phyloP scores from a whole-genome alignment of 1,140 invertebrate species.

The Magallana ariakensis region DNA sequence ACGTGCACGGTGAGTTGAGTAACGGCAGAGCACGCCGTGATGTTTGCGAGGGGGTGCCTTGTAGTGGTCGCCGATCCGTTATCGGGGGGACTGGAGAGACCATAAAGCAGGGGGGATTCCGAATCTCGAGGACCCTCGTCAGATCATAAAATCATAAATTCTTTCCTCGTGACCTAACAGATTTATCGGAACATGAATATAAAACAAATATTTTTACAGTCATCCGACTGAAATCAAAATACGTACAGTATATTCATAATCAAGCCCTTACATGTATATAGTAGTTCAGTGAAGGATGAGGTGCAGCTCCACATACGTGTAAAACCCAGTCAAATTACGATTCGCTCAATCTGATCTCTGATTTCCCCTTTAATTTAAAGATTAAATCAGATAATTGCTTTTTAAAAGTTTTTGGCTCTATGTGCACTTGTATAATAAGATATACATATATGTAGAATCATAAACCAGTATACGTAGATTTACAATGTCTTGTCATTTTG shows the following conservation, averaged over 20 bases:
- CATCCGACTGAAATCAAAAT: neutral
- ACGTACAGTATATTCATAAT: neutral
- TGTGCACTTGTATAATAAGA: too few species aligned
- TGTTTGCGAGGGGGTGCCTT: neutral
- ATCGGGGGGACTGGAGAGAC: conserved; percentile 45
- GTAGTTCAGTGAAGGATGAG: too few species aligned
- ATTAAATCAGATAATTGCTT: too few species aligned
- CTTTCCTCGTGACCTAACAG: neutral
- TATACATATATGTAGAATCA: too few species aligned
- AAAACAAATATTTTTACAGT: conserved; percentile 8
- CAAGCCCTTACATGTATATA: too few species aligned
- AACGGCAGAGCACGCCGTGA: neutral
- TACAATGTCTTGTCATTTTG: too few species aligned
- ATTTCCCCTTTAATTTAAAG: too few species aligned
- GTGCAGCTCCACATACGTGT: too few species aligned
- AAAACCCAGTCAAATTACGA: too few species aligned
- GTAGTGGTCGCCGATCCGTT: conserved; percentile 30
- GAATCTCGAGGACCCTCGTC: conserved; percentile 25
- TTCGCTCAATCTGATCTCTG: too few species aligned
- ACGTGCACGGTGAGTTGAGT: neutral
- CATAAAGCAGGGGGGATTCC: conserved; percentile 46
- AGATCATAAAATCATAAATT: conserved; percentile 55
- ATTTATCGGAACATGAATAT: conserved; percentile 26
- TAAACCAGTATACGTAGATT: too few species aligned
- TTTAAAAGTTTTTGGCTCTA: too few species aligned